phyloP scores from a whole-genome alignment of 1,140 invertebrate genomes.

The Nasonia vitripennis region DNA sequence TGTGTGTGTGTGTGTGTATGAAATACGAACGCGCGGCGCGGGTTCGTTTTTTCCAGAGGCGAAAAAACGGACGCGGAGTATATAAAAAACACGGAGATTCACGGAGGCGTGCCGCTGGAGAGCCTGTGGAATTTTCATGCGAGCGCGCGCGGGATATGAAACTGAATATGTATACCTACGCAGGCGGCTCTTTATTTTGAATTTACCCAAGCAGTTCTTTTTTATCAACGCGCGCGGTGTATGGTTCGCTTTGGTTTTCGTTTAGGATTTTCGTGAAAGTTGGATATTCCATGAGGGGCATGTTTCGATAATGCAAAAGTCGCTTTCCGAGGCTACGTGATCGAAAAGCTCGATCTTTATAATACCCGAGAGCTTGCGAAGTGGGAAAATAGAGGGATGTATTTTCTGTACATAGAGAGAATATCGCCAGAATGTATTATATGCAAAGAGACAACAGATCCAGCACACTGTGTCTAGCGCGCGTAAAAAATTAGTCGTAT shows the following conservation, averaged over 20 bases:
- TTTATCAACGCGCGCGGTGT: background rate
- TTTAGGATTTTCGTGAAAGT: background rate
- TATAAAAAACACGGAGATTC: background rate
- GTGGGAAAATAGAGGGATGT: background rate
- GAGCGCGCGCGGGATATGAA: background rate
- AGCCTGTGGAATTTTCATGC: background rate
- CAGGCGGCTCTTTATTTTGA: background rate
- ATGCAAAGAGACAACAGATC: too few relatives aligned
- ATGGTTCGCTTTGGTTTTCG: background rate
- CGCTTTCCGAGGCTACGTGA: background rate
- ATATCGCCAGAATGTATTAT: background rate
- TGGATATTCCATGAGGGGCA: background rate
- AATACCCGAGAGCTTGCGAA: background rate
- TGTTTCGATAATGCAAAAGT: background rate
- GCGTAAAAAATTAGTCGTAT: too few relatives aligned
- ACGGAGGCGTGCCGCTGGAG: too few relatives aligned
- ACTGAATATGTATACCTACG: background rate
- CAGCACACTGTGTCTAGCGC: too few relatives aligned
- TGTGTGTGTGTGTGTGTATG: background rate
- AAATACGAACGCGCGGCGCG: background rate
- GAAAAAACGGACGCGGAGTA: background rate
- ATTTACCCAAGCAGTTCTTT: background rate
- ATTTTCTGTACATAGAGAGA: background rate
- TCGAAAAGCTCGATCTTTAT: background rate
- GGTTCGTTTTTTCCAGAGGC: background rate